Conservation (phyloP, 1,140 invertebrate genomes). For the Drosophila quadrilineata region DNA sequence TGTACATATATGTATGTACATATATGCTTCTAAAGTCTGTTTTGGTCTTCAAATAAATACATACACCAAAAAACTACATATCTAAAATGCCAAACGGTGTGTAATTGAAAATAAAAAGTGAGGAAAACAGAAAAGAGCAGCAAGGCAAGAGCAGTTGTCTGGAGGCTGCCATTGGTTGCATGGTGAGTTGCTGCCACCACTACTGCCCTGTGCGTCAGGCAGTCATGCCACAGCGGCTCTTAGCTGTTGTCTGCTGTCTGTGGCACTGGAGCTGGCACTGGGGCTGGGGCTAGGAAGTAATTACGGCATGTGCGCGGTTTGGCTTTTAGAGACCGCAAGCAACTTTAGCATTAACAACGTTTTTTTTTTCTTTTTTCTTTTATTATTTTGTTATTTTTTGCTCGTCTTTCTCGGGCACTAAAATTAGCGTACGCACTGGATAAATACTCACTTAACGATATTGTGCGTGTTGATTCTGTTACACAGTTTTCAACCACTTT, state of each 20-base stretch:
- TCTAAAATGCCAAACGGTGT: conserved; percentile 8
- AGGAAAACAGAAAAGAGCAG: neutral
- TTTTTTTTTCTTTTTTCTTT: too few species aligned
- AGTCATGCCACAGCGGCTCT: neutral
- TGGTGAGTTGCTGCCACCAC: neutral
- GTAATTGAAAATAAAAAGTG: conserved; percentile 13
- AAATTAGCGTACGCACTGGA: conserved; percentile 37
- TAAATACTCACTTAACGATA: conserved; percentile 32
- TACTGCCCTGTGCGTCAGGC: conserved; percentile 23
- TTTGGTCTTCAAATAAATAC: conserved; percentile 19
- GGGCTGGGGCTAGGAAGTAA: conserved; percentile 38
- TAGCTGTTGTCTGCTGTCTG: too few species aligned
- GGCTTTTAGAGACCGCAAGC: conserved; percentile 3
- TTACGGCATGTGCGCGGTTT: conserved; percentile 46
- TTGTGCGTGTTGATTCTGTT: conserved; percentile 23
- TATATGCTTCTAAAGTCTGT: neutral
- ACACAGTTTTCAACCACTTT: too few species aligned
- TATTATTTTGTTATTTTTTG: too few species aligned
- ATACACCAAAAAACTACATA: conserved; percentile 1
- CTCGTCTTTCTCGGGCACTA: too few species aligned
- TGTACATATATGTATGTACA: neutral
- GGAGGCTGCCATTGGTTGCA: neutral
- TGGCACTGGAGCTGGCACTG: too few species aligned
- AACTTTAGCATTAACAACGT: neutral
- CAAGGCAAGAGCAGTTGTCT: conserved; percentile 2